Percentiles rank a stretch among this genome's conserved stretches.
phyloP scores from a whole-genome alignment of 2,888 invertebrate genomes.

The Brassicogethes aeneus region DNA sequence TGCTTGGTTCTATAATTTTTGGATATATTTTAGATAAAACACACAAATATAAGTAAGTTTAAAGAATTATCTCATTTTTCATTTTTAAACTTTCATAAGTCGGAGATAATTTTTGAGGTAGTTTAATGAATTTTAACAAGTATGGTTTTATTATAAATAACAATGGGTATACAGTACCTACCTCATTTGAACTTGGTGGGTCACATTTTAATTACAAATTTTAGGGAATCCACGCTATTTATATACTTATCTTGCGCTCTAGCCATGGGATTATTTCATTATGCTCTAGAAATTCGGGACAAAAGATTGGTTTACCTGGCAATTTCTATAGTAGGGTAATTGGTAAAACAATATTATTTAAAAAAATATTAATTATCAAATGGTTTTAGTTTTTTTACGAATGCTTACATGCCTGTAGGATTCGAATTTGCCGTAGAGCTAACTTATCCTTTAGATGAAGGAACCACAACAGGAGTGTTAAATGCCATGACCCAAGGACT shows the following conservation, averaged over 20 bases:
- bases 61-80: neutral
- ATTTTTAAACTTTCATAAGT: too few relatives aligned
- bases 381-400: constrained; percentile 22
- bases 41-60: constrained; percentile 72
- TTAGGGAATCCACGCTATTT: constrained; percentile 19
- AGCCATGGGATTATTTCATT: constrained; percentile 14
- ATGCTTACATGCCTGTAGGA: constrained; percentile 26
- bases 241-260: constrained; percentile 17
- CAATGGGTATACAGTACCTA: too few relatives aligned
- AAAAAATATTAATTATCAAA: constrained; percentile 5
- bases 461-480: constrained; percentile 26
- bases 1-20: constrained; percentile 80
- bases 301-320: constrained; percentile 14
- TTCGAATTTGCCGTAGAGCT: constrained; percentile 28
- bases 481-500: constrained; percentile 24
- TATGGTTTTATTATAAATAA: too few relatives aligned
- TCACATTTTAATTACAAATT: too few relatives aligned
- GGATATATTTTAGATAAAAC: constrained; percentile 87
- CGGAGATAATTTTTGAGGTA: too few relatives aligned
- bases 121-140: too few relatives aligned
- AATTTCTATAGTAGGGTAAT: constrained; percentile 14
- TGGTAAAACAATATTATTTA: constrained; percentile 1
- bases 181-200: too few relatives aligned
- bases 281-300: constrained; percentile 10
- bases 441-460: constrained; percentile 27